Conservation (phyloP, 1,140 invertebrate species). For the Lepidurus couesii region DNA sequence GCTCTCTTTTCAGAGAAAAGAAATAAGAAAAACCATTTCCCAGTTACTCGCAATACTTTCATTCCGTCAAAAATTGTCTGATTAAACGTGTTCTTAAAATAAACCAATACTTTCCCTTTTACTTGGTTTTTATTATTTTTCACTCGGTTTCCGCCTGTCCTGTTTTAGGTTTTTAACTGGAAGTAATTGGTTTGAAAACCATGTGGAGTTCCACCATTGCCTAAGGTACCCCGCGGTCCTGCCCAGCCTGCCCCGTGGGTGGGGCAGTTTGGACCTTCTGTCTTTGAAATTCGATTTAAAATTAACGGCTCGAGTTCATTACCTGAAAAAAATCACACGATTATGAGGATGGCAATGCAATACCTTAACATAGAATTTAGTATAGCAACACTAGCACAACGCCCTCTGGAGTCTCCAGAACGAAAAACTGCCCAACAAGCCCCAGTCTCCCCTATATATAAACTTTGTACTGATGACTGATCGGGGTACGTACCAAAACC, state of each 20-base stretch:
- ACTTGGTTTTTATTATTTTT: not conserved
- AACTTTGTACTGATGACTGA: too few relatives aligned
- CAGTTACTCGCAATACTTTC: not conserved
- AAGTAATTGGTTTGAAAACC: not conserved
- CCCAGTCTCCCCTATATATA: not conserved
- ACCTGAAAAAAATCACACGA: not conserved
- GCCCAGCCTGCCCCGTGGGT: too few relatives aligned
- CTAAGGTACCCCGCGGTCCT: too few relatives aligned
- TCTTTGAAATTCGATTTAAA: constrained; percentile 7
- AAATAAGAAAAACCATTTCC: not conserved
- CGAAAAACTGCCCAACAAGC: constrained; percentile 4
- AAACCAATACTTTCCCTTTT: not conserved
- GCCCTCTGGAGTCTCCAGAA: not conserved
- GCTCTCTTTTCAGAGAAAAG: not conserved
- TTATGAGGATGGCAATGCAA: not conserved
- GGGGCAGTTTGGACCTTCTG: not conserved
- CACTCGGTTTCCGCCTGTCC: not conserved
- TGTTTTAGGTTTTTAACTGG: not conserved
- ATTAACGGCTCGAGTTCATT: not conserved
- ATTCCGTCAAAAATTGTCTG: not conserved
- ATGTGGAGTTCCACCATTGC: not conserved
- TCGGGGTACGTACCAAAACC: too few relatives aligned
- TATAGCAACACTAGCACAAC: not conserved
- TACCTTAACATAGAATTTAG: not conserved
- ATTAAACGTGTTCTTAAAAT: not conserved